A percentile compares a stretch with the other conserved stretches of the same genome.
phyloP scores from a whole-genome alignment of 2,888 invertebrate species.

The Lamellibrachia satsuma region DNA sequence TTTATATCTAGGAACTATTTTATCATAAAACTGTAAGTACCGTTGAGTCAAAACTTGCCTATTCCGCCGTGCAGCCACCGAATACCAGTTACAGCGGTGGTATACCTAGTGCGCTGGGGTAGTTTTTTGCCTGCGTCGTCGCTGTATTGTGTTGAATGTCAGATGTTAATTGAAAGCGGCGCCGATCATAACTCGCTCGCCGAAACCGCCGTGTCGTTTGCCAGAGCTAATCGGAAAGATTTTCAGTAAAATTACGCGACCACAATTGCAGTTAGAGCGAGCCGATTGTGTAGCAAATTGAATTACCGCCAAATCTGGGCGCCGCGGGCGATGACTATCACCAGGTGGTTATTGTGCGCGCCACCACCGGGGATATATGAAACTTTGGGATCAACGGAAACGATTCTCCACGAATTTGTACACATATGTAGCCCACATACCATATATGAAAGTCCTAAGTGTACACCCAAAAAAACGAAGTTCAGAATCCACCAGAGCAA shows the following conservation, averaged over 20 bases:
- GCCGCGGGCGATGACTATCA: not conserved
- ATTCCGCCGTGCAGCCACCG: not conserved
- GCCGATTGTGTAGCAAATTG: slow-evolving; percentile 9
- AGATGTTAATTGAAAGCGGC: not conserved
- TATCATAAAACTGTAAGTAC: no score
- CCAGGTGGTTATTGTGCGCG: not conserved
- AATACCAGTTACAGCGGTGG: not conserved
- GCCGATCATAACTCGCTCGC: not conserved
- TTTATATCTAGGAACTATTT: no score
- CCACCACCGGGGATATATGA: not conserved
- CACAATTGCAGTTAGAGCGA: not conserved
- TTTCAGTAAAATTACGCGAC: not conserved
- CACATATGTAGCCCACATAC: not conserved
- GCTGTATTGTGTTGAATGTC: slow-evolving; percentile 8
- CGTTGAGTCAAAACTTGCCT: no score
- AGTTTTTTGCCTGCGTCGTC: not conserved
- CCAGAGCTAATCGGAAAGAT: slow-evolving; percentile 13
- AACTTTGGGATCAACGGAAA: not conserved
- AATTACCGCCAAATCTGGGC: not conserved
- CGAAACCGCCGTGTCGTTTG: not conserved
- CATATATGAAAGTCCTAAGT: no score
- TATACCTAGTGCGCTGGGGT: not conserved
- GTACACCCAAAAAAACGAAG: no score
- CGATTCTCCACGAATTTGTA: not conserved
- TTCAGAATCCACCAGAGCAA: no score